phyloP scores from a whole-genome alignment of 2,113 vertebrate species.

The Tychaedon coryphoeus region DNA sequence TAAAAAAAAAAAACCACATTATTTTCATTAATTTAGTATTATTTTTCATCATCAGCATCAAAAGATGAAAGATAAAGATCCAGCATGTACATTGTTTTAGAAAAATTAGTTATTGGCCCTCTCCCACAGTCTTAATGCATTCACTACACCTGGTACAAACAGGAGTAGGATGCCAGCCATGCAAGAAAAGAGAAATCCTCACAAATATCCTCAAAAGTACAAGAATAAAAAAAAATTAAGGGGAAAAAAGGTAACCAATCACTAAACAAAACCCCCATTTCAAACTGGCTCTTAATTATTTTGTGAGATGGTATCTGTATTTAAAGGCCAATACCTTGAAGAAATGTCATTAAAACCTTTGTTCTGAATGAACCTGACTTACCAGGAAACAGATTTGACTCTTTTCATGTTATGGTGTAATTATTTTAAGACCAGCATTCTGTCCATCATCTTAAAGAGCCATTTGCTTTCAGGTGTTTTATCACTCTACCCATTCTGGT shows the following conservation, averaged over 20 bases:
- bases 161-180: neutral
- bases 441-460: neutral
- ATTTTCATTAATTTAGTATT: neutral
- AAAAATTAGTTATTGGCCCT: neutral
- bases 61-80: neutral
- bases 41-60: neutral
- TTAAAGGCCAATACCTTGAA: neutral
- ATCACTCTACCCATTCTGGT: neutral
- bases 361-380: neutral
- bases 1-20: neutral
- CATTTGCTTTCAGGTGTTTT: neutral
- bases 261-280: neutral
- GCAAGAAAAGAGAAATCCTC: neutral
- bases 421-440: neutral
- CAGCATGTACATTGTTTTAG: neutral
- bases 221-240: neutral
- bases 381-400: neutral
- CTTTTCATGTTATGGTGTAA: neutral
- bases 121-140: neutral
- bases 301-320: neutral
- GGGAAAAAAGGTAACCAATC: neutral
- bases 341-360: neutral
- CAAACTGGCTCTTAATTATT: neutral
- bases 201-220: neutral
- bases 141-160: neutral